A percentile compares a stretch with the other conserved stretches of the same genome.
Evolutionary conservation across 2,888 invertebrate species (phyloP).

Genomic region (Synergus japonicus): DNA sequence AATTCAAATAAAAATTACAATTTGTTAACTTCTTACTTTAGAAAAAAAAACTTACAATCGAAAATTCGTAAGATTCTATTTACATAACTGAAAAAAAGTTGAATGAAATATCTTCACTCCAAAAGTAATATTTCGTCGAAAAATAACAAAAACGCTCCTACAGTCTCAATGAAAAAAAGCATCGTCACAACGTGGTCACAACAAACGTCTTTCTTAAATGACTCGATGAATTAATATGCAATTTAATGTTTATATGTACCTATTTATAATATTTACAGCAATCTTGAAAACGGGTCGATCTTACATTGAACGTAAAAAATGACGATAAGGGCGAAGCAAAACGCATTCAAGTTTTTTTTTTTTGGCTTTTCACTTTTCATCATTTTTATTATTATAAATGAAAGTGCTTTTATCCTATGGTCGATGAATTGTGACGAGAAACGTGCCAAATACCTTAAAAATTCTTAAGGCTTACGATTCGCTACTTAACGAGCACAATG

Average conservation of each 20-base stretch:
- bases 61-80: conserved; percentile 12
- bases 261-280: conserved; percentile 30
- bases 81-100: neutral
- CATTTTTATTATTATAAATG: conserved; percentile 45
- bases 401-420: neutral
- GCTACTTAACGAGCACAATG: conserved; percentile 12
- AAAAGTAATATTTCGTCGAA: conserved; percentile 21
- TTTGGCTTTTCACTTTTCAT: conserved; percentile 33
- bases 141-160: neutral
- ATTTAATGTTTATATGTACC: conserved; percentile 20
- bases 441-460: conserved; percentile 17
- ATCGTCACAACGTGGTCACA: neutral
- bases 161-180: conserved; percentile 35
- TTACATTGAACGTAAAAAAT: conserved; percentile 41
- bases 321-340: conserved; percentile 38
- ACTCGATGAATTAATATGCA: conserved; percentile 44
- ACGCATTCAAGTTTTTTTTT: conserved; percentile 42
- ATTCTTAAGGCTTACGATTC: neutral
- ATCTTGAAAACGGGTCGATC: conserved; percentile 9
- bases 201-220: conserved; percentile 44
- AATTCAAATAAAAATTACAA: neutral
- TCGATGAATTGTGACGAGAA: conserved; percentile 29
- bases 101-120: neutral
- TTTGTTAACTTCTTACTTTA: neutral
- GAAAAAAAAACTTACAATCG: neutral